Base-by-base conservation (phyloP, 2,113 vertebrate genomes). In the Tapirus terrestris region DNA sequence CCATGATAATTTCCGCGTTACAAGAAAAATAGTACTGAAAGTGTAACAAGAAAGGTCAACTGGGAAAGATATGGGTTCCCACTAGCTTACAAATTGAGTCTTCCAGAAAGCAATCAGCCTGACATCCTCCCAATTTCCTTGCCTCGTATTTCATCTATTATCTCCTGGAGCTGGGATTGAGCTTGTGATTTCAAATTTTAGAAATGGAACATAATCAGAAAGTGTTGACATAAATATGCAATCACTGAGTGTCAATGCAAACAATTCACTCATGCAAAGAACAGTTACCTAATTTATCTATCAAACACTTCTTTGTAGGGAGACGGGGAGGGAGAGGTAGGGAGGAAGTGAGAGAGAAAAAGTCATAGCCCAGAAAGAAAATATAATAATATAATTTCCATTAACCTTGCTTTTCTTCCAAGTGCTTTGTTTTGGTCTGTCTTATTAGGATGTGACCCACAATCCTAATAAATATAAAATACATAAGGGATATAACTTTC, bases 191-290 rank as follows among this genome's bases (percentile, higher is more conserved):
- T 95, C 68, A 94, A 91, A 93, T 95, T 97, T 95, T 82, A 95
- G 93, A 97, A 96, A 96, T 92, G 86, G 80, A 95, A 92, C 51
- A 90, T 97, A 96, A 84, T 96, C 43, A 84, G 93, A 95, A 95
- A 90, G 33, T 77, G 48, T 90, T 92, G 89, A 92, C 77, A 92
- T 77, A 97, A 97, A 94, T 82, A 96, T 92, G 65, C 82, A 97
- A 92, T 84, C 79, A 75, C 56, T 81, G 39, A 90, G 11, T 81
- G 85, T 39, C 70, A 36, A 17, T 81, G 75, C 65, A 94, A 96
- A 98, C 67, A 86, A 94, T 89, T 96, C 73, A 93, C 6, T 96
- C 29, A 86, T 23, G 53, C 36, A 80, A 77, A 97, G 36, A 94
- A 79, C 6, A 51, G 31, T 63, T 45, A 31, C 17, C 17, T 89